A percentile compares a stretch with the other conserved stretches of the same genome.
Conservation (phyloP, 2,888 invertebrate genomes). For the Caenorhabditis angaria region DNA sequence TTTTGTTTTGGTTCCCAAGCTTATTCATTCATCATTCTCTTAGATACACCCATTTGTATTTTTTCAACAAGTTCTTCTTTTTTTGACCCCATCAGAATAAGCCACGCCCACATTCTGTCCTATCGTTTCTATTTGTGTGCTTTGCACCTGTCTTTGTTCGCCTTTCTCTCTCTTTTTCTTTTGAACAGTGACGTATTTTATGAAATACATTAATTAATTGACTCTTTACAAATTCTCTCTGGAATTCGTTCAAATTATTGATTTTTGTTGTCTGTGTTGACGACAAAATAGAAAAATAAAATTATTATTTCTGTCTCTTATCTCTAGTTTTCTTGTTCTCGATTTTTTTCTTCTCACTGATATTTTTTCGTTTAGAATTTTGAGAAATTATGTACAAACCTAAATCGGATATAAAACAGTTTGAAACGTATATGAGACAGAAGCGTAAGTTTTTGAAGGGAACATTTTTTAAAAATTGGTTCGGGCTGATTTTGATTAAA, state of each 20-base stretch:
- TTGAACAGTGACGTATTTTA: too few relatives aligned
- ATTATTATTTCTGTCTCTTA: too few relatives aligned
- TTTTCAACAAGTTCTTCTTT: not conserved
- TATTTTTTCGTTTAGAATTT: not conserved
- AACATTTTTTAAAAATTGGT: too few relatives aligned
- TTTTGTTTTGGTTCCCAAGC: not conserved
- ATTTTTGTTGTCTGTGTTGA: too few relatives aligned
- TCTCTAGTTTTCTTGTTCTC: too few relatives aligned
- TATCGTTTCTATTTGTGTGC: not conserved
- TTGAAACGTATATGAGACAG: conserved; percentile 9
- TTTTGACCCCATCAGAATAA: not conserved
- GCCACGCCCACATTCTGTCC: not conserved
- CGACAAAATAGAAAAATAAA: too few relatives aligned
- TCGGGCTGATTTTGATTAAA: too few relatives aligned
- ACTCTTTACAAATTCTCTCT: too few relatives aligned
- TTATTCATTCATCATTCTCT: not conserved
- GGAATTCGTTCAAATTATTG: too few relatives aligned
- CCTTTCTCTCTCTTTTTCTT: not conserved
- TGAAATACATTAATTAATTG: too few relatives aligned
- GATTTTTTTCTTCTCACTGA: too few relatives aligned
- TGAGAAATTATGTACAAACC: conserved; percentile 3
- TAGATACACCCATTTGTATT: too few relatives aligned
- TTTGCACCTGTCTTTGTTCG: conserved; percentile 3
- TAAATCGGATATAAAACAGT: not conserved
- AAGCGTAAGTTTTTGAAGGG: not conserved